phyloP scores from a whole-genome alignment of 2,113 vertebrate genomes.

The Gallinago paraguaiae region DNA sequence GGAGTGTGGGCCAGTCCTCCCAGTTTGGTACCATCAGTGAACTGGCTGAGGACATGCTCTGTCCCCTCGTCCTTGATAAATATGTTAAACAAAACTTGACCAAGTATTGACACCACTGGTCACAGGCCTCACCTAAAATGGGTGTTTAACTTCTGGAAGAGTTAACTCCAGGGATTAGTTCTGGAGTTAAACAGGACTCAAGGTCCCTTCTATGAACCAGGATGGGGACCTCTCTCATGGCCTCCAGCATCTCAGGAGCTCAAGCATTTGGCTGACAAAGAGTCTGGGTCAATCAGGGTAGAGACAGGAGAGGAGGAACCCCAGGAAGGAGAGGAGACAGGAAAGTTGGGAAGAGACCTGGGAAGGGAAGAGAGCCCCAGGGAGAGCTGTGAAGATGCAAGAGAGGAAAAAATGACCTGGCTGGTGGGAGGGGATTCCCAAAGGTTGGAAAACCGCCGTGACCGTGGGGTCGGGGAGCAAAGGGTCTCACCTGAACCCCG shows the following conservation, averaged over 20 bases:
- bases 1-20: too few relatives aligned
- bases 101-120: too few relatives aligned
- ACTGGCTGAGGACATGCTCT: too few relatives aligned
- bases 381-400: background rate
- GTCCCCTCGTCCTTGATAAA: too few relatives aligned
- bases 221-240: accelerated
- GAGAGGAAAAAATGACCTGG: background rate
- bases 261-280: background rate
- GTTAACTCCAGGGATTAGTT: too few relatives aligned
- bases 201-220: background rate
- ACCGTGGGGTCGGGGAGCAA: accelerated
- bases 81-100: too few relatives aligned
- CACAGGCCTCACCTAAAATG: too few relatives aligned
- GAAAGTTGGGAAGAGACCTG: background rate
- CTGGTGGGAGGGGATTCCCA: accelerated
- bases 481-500: constrained; percentile 88
- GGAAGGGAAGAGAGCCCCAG: background rate
- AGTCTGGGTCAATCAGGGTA: background rate
- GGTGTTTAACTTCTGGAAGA: too few relatives aligned
- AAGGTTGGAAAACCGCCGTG: accelerated
- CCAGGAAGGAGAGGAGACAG: background rate
- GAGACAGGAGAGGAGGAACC: background rate
- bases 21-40: too few relatives aligned
- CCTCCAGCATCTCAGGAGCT: accelerated
- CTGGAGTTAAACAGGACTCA: background rate